Evolutionary conservation across 1,140 invertebrate genomes (phyloP).

Genomic region (Potamilus streckersoni): DNA sequence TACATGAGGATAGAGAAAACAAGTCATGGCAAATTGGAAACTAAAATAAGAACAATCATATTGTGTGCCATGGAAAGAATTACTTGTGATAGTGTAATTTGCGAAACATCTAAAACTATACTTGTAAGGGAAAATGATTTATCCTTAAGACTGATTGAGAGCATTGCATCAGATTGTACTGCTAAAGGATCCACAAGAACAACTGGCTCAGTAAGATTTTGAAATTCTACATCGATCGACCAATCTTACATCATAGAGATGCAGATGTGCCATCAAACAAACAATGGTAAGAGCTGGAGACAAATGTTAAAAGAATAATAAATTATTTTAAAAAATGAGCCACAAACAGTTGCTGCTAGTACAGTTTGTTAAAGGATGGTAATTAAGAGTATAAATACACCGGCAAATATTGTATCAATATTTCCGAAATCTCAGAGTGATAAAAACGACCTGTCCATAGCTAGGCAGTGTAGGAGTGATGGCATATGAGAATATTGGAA

Average conservation of each 20-base stretch:
- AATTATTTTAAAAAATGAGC: neutral
- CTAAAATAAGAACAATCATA: slow-evolving; percentile 7
- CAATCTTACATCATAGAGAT: slow-evolving; percentile 35
- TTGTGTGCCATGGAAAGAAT: slow-evolving; percentile 5
- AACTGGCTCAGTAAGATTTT: slow-evolving; percentile 35
- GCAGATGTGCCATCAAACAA: slow-evolving; percentile 41
- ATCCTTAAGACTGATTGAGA: neutral
- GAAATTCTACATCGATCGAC: slow-evolving; percentile 37
- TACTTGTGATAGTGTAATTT: slow-evolving; percentile 27
- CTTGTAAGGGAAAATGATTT: neutral
- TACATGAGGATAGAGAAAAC: slow-evolving; percentile 33
- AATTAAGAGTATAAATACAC: neutral
- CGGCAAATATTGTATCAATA: neutral
- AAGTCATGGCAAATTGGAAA: slow-evolving; percentile 1
- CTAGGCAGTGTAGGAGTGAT: too few relatives aligned
- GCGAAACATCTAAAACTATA: slow-evolving; percentile 4
- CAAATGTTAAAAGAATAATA: neutral
- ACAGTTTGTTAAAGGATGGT: neutral
- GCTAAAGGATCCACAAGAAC: neutral
- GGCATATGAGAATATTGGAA: too few relatives aligned
- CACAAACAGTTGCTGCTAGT: too few relatives aligned
- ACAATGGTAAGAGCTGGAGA: too few relatives aligned
- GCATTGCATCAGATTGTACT: neutral
- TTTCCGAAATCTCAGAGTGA: neutral
- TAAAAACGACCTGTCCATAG: neutral